Evolutionary conservation across 2,113 vertebrate genomes (phyloP).

Genomic region (Chionis minor): DNA sequence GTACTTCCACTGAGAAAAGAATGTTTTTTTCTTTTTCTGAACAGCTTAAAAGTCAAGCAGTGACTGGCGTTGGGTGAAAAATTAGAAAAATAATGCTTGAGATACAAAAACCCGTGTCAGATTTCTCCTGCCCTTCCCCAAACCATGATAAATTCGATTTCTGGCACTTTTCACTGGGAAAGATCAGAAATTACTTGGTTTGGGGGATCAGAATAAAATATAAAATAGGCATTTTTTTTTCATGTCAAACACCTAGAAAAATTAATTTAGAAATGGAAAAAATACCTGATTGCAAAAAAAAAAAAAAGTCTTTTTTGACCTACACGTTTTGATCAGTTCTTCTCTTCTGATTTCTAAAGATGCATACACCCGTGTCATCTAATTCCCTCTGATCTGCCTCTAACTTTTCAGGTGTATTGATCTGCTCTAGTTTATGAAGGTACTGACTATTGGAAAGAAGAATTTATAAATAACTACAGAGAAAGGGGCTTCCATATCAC

Average conservation of each 20-base stretch:
- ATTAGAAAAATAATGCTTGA: background rate
- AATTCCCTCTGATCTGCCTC: constrained; percentile 45
- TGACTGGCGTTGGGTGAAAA: background rate
- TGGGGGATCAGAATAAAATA: background rate
- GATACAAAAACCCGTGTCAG: background rate
- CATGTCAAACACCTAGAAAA: background rate
- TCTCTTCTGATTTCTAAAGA: background rate
- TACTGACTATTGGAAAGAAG: constrained; percentile 26
- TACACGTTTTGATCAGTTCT: background rate
- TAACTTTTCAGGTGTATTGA: constrained; percentile 55
- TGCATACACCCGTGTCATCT: background rate
- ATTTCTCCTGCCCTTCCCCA: background rate
- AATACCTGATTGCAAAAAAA: background rate
- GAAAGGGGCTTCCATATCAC: background rate
- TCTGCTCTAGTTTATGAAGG: constrained; percentile 38
- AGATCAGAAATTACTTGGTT: background rate
- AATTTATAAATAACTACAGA: constrained; percentile 54
- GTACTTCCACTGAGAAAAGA: background rate
- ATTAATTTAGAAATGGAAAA: background rate
- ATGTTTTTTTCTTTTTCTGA: background rate
- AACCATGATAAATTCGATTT: background rate
- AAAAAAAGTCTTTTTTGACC: background rate
- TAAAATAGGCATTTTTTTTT: background rate
- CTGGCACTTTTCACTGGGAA: background rate
- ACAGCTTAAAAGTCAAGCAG: background rate